Base-by-base conservation (phyloP, 2,113 vertebrate species). In the Brienomyrus longianalis region DNA sequence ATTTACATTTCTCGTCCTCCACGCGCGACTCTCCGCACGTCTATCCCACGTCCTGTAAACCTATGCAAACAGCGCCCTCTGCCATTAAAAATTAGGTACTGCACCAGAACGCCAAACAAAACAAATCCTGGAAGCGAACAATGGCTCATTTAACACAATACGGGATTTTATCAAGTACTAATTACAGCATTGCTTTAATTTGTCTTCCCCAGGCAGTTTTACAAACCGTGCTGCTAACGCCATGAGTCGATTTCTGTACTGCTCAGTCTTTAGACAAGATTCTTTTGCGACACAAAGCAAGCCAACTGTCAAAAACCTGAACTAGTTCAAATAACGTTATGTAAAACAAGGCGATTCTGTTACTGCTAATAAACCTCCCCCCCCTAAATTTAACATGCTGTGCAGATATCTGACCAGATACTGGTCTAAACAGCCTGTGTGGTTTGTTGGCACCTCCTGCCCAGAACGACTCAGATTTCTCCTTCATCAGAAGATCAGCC, bases 61-160 rank as follows among this genome's bases (percentile, higher is more conserved):
- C 19, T 35, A 43, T 85, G 23, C 90, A 35, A 13, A 91, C 19
- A 91, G 91, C 87, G 86, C 92, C 93, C 90, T 86, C 93, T 93
- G 89, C 86, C 52, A 39, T 89, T 35, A 43, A 66, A 5, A 47
- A n/a, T 66, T 13, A 15, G 84, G 89, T 23, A n/a, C n/a, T 88
- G 87, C 90, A 92, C 51, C n/a, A 52, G 2, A 50, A 10, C 3
- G 23, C 5, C 80, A 85, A 88, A 11, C 27, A 83, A 48, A 62
- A 15, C 66, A 27, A 70, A 89, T 51, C 54, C 19, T 52, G 11
- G 11, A 59, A 54, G 13, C 27, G 13, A 17, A 51, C 83, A 45
- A 45, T 84, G 83, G 45, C 83, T 84, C 23, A 48, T 45, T 45
- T 45, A 23, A 84, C 45, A 84, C 21, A 47, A 23, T 48, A 45